Base-by-base conservation (phyloP, 2,797 vertebrate genomes). In the Cyclopterus lumpus region DNA sequence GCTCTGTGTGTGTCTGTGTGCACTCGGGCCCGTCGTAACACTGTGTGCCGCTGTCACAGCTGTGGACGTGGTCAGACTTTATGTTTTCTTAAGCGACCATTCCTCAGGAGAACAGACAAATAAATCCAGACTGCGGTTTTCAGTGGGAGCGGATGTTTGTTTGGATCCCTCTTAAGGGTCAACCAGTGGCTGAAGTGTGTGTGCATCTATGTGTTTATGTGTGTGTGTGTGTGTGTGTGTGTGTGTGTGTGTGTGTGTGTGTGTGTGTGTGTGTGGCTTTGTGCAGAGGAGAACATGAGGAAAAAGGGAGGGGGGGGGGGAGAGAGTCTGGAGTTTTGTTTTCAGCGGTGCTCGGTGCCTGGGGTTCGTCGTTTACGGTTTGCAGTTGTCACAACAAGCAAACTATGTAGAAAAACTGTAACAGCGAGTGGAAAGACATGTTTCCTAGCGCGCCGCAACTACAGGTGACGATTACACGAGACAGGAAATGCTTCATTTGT, bases 361-460 rank as follows among this genome's bases (percentile, higher is more conserved):
- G 22, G 84, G 83, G 89, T 83, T 74, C 60, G 59, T 83, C 73
- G 51, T 86, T 87, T 79, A 87, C 82, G 75, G 75, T 66, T 40
- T 70, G 42, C 78, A 83, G 84, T 92, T 90, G 85, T 86, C 86
- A 89, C 83, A 86, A 85, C 86, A 91, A 84, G 83, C 69, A 86
- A 83, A 84, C 80, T 82, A 79, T 86, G 73, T 66, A 8, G 36
- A 67, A 79, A 76, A 83, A 82, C 46, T 73, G 73, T 54, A 59
- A 81, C 63, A 57, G 59, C 18, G 18, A 67, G 66, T 38, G 42
- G 28, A 79, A 79, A 80, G 57, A 42, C 11, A 10, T 40, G 73
- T 71, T 80, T 77, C 38, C 38, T 26, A n/a, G 48, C 32, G 32
- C 44, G 20, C 38, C 42, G 16, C 32, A 64, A 51, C 70, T 69